Evolutionary conservation across 2,113 vertebrate species (phyloP), one percentile per base, ranked within the genome.

Genomic region (Seriola quinqueradiata): DNA sequence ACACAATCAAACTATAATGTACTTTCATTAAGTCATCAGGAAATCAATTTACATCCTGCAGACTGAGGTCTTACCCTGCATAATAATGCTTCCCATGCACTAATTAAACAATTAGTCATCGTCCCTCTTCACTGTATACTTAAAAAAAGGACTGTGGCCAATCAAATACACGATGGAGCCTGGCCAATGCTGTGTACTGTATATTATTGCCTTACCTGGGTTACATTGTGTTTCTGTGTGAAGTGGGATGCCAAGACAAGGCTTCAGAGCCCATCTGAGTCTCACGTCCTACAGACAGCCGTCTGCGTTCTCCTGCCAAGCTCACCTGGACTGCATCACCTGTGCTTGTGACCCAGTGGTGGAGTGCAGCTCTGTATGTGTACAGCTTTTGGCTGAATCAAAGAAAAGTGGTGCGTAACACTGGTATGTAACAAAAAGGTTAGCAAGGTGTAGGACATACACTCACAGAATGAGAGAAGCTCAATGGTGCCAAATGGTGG

Each of bases 261-360:
- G 82, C 90, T 87, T 88, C 89, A 84, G 90, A 92, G 74, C 89
- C 84, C 80, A 84, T 87, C 88, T 83, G 86, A 92, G 85, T 75
- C 84, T 87, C 88, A 71, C 72, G 65, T 90, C 83, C 82, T 86
- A 77, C 86, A 91, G 79, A 91, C 81, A 68, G 78, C 72, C 84
- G 67, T 9, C 85, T 93, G 87, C 88, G 75, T 90, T 90, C 90
- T 82, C 60, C 84, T 94, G 94, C 93, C 94, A 95, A 94, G 87
- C 90, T 93, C 85, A 95, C 92, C 94, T 85, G 92, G 79, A 66
- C 92, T 93, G 95, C 90, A 95, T 94, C 90, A 93, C 88, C 90
- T 90, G 84, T 32, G 77, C 93, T 90, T 79, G 70, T 91, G 94
- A 94, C 95, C 93, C 82, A 91, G 90, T 95, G 89, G 74, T 89